Conservation (phyloP, 2,113 vertebrate species). For the Elachura formosa region DNA sequence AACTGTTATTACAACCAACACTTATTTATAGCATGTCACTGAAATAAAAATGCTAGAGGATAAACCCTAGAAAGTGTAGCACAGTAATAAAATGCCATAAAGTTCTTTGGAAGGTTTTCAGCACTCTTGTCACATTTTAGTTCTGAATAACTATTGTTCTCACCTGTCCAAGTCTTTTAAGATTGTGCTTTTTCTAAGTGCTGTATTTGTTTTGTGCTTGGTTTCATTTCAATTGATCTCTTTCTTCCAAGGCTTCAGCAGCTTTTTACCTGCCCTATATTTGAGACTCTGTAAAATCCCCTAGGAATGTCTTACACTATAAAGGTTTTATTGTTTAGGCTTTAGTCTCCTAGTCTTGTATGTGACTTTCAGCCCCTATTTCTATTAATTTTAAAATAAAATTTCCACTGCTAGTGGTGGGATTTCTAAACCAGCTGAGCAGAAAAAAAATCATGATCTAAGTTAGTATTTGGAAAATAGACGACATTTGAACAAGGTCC, state of each 20-base stretch:
- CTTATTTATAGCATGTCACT: background rate
- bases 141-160: background rate
- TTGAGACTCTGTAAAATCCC: background rate
- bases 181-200: background rate
- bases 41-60: background rate
- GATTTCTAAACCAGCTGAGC: background rate
- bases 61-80: background rate
- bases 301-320: background rate
- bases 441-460: background rate
- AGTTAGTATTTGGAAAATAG: background rate
- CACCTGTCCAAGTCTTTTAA: background rate
- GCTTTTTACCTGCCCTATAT: background rate
- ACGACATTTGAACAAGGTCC: background rate
- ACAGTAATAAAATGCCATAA: background rate
- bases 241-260: background rate
- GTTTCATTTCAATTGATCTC: background rate
- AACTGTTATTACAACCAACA: background rate
- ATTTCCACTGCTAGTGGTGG: background rate
- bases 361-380: background rate
- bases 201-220: slow-evolving; percentile 1
- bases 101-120: background rate
- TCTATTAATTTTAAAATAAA: background rate
- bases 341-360: background rate
- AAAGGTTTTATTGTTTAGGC: background rate
- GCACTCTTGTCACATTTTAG: background rate